Evolutionary conservation across 2,888 invertebrate species (phyloP).

Genomic region (Harpalus rufipes): DNA sequence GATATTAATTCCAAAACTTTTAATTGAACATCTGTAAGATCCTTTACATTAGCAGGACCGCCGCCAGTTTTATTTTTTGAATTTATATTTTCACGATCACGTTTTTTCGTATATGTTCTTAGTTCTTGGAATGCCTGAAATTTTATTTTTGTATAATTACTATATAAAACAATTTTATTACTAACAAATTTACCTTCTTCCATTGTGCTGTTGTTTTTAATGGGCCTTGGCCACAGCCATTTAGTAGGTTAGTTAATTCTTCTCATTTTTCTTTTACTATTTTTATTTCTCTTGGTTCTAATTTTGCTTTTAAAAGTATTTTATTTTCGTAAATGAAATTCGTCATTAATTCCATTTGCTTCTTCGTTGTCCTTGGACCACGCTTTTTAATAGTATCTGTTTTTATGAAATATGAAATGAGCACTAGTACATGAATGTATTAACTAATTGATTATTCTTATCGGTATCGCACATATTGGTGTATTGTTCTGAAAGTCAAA

Average conservation of each 20-base stretch:
- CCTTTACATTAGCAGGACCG: constrained; percentile 2
- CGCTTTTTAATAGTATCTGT: not conserved
- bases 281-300: constrained; percentile 15
- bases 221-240: constrained; percentile 21
- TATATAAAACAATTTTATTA: constrained; percentile 7
- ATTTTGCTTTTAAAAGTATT: constrained; percentile 18
- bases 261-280: constrained; percentile 11
- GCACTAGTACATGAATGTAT: not conserved
- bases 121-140: constrained; percentile 26
- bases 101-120: constrained; percentile 10
- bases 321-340: not conserved
- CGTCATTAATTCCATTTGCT: constrained; percentile 7
- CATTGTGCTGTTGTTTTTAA: constrained; percentile 20
- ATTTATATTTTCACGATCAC: constrained; percentile 17
- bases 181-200: not conserved
- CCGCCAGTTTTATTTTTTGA: constrained; percentile 9
- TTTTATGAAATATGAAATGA: constrained; percentile 7
- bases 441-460: not conserved
- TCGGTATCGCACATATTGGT: not conserved
- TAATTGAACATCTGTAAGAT: not conserved
- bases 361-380: not conserved
- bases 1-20: not conserved
- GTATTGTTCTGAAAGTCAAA: too few species aligned
- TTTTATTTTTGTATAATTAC: not conserved
- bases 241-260: not conserved